Percentiles rank a stretch among this genome's conserved stretches.
phyloP scores from a whole-genome alignment of 2,797 vertebrate species.

The Falco cherrug region DNA sequence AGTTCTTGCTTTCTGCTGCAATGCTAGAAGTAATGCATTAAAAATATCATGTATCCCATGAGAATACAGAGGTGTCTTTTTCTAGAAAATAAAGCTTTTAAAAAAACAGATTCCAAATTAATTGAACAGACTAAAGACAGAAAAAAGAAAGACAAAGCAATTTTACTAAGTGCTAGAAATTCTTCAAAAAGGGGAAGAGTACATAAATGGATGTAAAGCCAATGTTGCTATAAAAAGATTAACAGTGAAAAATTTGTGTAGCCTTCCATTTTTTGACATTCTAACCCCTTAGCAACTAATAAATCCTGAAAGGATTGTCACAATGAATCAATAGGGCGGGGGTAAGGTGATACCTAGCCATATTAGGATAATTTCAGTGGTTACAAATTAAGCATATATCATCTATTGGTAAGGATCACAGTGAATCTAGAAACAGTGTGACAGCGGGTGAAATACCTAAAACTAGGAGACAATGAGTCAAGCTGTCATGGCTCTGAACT shows the following conservation, averaged over 20 bases:
- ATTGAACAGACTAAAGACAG: background rate
- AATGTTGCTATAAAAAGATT: background rate
- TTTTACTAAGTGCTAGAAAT: background rate
- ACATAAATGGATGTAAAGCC: background rate
- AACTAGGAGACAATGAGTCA: background rate
- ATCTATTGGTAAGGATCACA: background rate
- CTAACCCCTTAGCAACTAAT: background rate
- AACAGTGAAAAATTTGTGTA: background rate
- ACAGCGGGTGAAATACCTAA: background rate
- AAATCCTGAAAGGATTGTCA: background rate
- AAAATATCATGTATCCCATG: background rate
- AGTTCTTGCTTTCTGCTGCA: background rate
- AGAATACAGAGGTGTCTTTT: background rate
- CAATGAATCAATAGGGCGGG: background rate
- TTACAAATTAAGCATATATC: background rate
- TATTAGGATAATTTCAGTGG: background rate
- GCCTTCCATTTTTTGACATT: background rate
- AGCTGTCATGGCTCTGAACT: background rate
- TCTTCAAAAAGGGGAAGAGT: background rate
- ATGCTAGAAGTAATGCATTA: background rate
- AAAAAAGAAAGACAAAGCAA: background rate
- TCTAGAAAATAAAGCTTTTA: background rate
- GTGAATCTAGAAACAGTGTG: background rate
- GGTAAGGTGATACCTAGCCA: background rate
- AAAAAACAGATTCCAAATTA: background rate